A percentile compares a stretch with the other conserved stretches of the same genome.
Evolutionary conservation across 2,888 invertebrate genomes (phyloP).

Genomic region (Nomada hirtipes): DNA sequence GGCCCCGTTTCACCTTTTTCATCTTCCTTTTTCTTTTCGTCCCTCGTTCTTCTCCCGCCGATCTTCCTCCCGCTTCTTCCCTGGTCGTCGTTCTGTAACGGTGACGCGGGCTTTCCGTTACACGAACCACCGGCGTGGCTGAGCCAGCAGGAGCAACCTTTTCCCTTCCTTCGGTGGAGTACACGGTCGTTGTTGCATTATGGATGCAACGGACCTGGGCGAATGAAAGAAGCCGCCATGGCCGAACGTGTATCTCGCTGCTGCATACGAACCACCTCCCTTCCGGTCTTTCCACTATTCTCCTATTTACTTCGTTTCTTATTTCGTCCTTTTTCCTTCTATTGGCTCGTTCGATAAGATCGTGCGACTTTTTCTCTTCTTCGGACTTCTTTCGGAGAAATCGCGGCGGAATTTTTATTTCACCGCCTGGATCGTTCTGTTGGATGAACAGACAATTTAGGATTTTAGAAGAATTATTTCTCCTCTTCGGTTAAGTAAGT

Average conservation of each 20-base stretch:
- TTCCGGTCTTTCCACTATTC: neutral
- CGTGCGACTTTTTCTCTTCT: too few species aligned
- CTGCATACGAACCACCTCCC: constrained; percentile 3
- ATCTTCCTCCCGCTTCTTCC: constrained; percentile 38
- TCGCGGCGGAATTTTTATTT: neutral
- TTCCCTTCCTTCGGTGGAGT: constrained; percentile 65
- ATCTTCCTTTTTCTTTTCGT: constrained; percentile 59
- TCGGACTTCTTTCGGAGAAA: neutral
- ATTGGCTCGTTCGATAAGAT: neutral
- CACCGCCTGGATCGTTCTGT: too few species aligned
- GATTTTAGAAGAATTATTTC: too few species aligned
- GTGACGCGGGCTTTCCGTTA: constrained; percentile 73
- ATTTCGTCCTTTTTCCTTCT: neutral
- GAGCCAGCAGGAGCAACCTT: constrained; percentile 48
- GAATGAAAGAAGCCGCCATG: constrained; percentile 44
- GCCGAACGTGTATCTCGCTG: constrained; percentile 45
- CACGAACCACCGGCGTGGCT: constrained; percentile 54
- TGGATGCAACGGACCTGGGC: constrained; percentile 69
- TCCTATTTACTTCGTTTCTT: neutral
- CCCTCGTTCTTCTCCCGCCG: constrained; percentile 31
- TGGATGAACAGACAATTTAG: too few species aligned
- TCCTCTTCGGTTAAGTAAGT: too few species aligned
- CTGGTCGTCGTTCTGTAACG: constrained; percentile 64
- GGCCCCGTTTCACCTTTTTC: constrained; percentile 65
- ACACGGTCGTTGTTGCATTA: constrained; percentile 71